Evolutionary conservation across 2,888 invertebrate genomes (phyloP), one percentile per base, ranked within the genome.

Genomic region (Tenthredo mesomela): DNA sequence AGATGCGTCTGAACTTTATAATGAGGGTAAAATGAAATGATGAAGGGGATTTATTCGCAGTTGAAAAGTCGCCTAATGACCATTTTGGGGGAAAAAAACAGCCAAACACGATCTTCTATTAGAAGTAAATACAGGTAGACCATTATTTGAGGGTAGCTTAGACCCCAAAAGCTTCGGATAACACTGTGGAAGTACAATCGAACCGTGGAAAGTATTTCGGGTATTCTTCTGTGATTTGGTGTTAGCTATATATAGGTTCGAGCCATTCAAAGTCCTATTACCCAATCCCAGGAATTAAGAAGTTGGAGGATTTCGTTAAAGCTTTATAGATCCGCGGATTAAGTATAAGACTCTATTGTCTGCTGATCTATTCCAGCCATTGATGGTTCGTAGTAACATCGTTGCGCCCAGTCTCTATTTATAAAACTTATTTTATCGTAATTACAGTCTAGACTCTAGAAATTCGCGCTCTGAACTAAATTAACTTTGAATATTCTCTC

Each of bases 261-360:
- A 58, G 61, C 80, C 80, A 80, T 82, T 82, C 82, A 67, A 82
- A 82, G 67, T 65, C 82, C 67, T 65, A 47, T 70, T 82, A 82
- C 47, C 47, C 47, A 37, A 47, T 67, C 80, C 61, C 21, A 80
- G 80, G 80, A 80, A 80, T 80, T 80, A 80, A 82, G 67, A 82
- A 82, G 67, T 82, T 67, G 18, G 67, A n/a, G 67, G 67, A 67
- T 82, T 82, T 67, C 82, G 43, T 65, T 70, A 70, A 47, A 82
- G 82, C 82, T 67, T 67, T 82, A 67, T 82, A 82, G 67, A 82
- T 82, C 82, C 82, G 43, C 10, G 82, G 82, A 67, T 82, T 67
- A 70, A 40, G 61, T 61, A 77, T 80, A 80, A 80, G 58, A 50
- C 80, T 80, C 80, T 61, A 80, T 80, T 80, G 80, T 80, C 70